These are phyloP conservation scores for Coboldia fuscipes DNA, from an alignment of 1,140 invertebrate species.

Conservation along the genomic window DNA sequence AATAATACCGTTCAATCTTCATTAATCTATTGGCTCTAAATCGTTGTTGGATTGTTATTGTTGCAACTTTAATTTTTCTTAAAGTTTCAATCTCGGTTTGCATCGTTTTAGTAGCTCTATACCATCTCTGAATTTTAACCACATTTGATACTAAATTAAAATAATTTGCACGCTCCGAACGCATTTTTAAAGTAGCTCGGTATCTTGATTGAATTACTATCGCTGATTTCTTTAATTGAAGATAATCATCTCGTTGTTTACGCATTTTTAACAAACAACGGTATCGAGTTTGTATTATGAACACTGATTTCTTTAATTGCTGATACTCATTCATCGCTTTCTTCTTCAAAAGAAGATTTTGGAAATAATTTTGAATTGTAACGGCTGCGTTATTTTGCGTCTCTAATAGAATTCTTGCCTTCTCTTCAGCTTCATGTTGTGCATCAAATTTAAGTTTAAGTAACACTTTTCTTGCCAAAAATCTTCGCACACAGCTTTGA, in stretches of 20 bases:
- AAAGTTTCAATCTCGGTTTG: conserved; percentile 6
- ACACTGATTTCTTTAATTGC: conserved; percentile 5
- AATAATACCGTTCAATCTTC: conserved; percentile 6
- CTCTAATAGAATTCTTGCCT: conserved; percentile 7
- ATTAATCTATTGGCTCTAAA: conserved; percentile 15
- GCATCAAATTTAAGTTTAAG: too few relatives aligned
- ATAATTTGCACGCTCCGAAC: conserved; percentile 16
- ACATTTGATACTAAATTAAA: conserved; percentile 14
- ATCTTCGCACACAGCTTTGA: conserved; percentile 11
- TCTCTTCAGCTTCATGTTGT: neutral
- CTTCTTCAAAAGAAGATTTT: conserved; percentile 20
- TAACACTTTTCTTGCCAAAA: too few relatives aligned
- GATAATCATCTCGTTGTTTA: conserved; percentile 14
- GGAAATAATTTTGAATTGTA: conserved; percentile 22
- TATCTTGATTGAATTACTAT: conserved; percentile 3
- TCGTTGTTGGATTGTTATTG: conserved; percentile 17
- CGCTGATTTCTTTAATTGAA: conserved; percentile 7
- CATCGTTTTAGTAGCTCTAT: conserved; percentile 12
- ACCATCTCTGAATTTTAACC: conserved; percentile 23
- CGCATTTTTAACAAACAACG: conserved; percentile 19
- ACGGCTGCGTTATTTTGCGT: conserved; percentile 11
- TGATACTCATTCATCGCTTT: conserved; percentile 7
- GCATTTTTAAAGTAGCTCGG: conserved; percentile 20
- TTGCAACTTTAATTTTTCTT: conserved; percentile 10
- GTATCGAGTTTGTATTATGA: conserved; percentile 13